Conservation (phyloP, 2,797 vertebrate genomes). For the Hylomyscus alleni region DNA sequence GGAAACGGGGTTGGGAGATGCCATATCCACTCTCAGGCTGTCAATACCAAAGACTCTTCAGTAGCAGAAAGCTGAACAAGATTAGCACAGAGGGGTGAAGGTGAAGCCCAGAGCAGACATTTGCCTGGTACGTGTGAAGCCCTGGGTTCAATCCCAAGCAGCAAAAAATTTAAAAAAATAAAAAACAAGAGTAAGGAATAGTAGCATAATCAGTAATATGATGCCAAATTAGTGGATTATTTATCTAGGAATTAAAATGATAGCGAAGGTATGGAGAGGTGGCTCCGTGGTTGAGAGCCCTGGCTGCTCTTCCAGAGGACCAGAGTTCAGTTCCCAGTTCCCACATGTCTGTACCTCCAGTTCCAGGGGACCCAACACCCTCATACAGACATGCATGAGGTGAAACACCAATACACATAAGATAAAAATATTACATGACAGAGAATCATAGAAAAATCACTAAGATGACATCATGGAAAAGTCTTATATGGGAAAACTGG, state of each 20-base stretch:
- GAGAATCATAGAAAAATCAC: background rate
- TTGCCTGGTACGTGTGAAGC: background rate
- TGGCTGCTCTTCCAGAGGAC: no score
- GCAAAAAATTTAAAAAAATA: background rate
- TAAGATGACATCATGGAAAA: conserved; percentile 20
- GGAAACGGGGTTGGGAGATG: background rate
- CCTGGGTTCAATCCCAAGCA: background rate
- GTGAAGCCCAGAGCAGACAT: background rate
- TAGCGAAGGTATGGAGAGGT: background rate
- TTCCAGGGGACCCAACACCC: no score
- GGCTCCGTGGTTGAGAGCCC: no score
- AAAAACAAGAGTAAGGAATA: background rate
- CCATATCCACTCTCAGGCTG: background rate
- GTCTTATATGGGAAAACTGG: background rate
- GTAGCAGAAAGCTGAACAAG: background rate
- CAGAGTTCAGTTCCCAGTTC: no score
- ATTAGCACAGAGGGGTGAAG: background rate
- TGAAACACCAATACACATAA: no score
- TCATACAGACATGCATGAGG: no score
- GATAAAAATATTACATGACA: no score
- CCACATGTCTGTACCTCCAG: no score
- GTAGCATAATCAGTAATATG: background rate
- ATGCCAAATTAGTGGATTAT: background rate
- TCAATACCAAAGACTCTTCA: background rate
- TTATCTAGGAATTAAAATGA: background rate